Percentiles rank a stretch among this genome's conserved stretches.
Evolutionary conservation across 2,797 vertebrate genomes (phyloP).

Genomic region (Sarcophilus harrisii): DNA sequence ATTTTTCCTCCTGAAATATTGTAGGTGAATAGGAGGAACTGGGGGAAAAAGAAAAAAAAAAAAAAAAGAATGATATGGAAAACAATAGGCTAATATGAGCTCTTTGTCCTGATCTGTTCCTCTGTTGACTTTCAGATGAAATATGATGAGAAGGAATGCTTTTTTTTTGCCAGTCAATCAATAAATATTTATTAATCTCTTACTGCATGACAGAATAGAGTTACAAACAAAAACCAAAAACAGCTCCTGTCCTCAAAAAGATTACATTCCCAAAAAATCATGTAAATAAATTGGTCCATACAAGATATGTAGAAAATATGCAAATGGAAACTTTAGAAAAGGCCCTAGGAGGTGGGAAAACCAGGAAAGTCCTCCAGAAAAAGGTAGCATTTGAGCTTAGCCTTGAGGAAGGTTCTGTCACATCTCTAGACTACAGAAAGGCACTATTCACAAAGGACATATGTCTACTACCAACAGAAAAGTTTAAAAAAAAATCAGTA

Average conservation of each 20-base stretch:
- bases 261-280: background rate
- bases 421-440: background rate
- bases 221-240: background rate
- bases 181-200: background rate
- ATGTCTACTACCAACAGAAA: background rate
- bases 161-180: background rate
- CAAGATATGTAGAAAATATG: background rate
- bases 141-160: background rate
- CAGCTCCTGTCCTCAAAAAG: background rate
- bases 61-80: background rate
- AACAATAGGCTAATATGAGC: background rate
- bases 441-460: background rate
- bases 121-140: background rate
- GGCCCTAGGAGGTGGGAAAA: background rate
- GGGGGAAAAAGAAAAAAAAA: background rate
- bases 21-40: background rate
- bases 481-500: background rate
- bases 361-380: background rate
- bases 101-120: background rate
- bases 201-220: background rate
- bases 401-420: background rate
- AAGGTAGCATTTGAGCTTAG: background rate
- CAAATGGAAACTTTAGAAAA: background rate
- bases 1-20: background rate
- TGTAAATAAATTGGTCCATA: background rate